Percentiles rank a stretch among this genome's conserved stretches.
Conservation (phyloP, 2,888 invertebrate species). For the Pediacus dermestoides region DNA sequence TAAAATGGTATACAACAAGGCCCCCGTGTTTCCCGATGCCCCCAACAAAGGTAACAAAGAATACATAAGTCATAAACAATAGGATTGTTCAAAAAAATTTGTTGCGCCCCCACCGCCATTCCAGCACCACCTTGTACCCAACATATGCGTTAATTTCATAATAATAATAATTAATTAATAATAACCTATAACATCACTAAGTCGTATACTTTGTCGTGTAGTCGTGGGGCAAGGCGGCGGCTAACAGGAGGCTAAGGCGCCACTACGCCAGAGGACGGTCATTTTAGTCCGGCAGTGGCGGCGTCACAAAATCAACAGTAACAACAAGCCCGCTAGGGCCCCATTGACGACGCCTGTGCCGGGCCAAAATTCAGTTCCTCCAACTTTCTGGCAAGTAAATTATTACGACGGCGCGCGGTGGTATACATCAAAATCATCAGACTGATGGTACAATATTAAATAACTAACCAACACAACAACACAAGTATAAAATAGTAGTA, state of each 20-base stretch:
- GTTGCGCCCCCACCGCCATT: constrained; percentile 8
- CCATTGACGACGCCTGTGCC: constrained; percentile 15
- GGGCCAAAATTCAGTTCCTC: constrained; percentile 9
- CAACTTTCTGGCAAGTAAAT: constrained; percentile 28
- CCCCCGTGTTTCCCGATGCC: constrained; percentile 29
- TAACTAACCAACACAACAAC: too few species aligned
- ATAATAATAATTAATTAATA: constrained; percentile 34
- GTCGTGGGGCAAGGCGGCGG: constrained; percentile 14
- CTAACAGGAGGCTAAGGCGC: too few species aligned
- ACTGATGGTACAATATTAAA: too few species aligned
- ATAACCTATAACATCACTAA: constrained; percentile 45
- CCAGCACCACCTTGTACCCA: too few species aligned
- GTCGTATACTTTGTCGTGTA: constrained; percentile 43
- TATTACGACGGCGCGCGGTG: too few species aligned
- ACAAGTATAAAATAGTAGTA: constrained; percentile 11
- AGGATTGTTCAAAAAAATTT: constrained; percentile 11
- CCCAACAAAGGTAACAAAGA: constrained; percentile 40
- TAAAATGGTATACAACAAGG: constrained; percentile 39
- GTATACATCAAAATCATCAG: constrained; percentile 34
- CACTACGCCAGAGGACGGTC: constrained; percentile 11
- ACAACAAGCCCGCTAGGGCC: constrained; percentile 15
- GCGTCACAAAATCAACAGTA: constrained; percentile 29
- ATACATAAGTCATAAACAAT: constrained; percentile 29
- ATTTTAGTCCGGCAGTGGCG: constrained; percentile 10
- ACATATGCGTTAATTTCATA: constrained; percentile 1